Evolutionary conservation across 2,888 invertebrate genomes (phyloP).

Genomic region (Idaea aversata): DNA sequence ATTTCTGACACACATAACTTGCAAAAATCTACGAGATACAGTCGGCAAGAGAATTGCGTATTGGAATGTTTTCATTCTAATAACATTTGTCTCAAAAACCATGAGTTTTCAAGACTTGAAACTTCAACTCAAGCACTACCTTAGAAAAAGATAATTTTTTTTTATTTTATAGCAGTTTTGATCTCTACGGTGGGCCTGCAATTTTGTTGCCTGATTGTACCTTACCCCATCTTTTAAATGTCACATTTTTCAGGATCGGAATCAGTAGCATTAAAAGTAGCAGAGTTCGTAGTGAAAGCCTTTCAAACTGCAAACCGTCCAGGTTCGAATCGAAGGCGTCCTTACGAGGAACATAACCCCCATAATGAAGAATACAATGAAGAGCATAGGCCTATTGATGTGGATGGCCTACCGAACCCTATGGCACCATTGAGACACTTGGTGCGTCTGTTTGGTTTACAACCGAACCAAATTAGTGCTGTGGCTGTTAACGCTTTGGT

Average conservation of each 20-base stretch:
- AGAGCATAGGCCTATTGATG: slow-evolving; percentile 45
- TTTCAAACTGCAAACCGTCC: slow-evolving; percentile 54
- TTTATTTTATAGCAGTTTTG: too few relatives aligned
- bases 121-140: too few relatives aligned
- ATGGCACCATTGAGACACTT: slow-evolving; percentile 68
- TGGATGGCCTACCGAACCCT: slow-evolving; percentile 78
- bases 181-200: too few relatives aligned
- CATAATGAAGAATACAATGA: slow-evolving; percentile 39
- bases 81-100: too few relatives aligned
- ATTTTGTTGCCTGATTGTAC: too few relatives aligned
- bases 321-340: slow-evolving; percentile 32
- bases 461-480: slow-evolving; percentile 88
- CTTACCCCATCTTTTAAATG: too few relatives aligned
- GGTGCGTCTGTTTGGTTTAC: slow-evolving; percentile 86
- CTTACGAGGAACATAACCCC: slow-evolving; percentile 33
- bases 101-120: too few relatives aligned
- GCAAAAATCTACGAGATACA: too few relatives aligned
- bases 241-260: slow-evolving; percentile 58
- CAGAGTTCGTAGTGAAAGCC: slow-evolving; percentile 70
- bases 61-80: too few relatives aligned
- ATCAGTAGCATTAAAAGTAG: slow-evolving; percentile 69
- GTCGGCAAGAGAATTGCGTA: too few relatives aligned
- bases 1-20: too few relatives aligned
- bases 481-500: slow-evolving; percentile 91
- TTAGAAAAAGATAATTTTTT: too few relatives aligned